A percentile compares a stretch with the other conserved stretches of the same genome.
Conservation (phyloP, 2,888 invertebrate species). For the Himalopsyche anomala region DNA sequence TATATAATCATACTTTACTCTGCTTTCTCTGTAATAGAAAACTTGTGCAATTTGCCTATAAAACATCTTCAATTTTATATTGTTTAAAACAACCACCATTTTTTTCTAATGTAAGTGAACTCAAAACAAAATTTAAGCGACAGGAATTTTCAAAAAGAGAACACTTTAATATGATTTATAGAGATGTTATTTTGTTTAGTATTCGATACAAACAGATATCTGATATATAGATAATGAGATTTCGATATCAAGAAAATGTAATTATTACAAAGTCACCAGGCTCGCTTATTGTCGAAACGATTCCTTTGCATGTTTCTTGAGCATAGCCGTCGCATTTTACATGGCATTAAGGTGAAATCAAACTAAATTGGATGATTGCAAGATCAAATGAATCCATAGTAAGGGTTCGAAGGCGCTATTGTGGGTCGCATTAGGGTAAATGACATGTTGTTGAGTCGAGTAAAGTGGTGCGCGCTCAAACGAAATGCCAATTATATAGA, state of each 20-base stretch:
- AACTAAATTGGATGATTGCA: slow-evolving; percentile 60
- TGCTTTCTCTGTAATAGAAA: too few species aligned
- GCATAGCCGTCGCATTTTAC: slow-evolving; percentile 22
- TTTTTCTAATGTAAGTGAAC: too few species aligned
- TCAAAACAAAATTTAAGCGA: too few species aligned
- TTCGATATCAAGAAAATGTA: not conserved
- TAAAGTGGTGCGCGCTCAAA: slow-evolving; percentile 49
- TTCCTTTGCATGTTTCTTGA: slow-evolving; percentile 40
- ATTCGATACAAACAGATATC: too few species aligned
- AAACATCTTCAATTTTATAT: too few species aligned
- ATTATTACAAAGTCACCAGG: not conserved
- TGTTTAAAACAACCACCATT: too few species aligned
- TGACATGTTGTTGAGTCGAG: slow-evolving; percentile 57
- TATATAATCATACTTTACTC: too few species aligned
- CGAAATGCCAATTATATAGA: slow-evolving; percentile 54
- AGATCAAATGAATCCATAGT: slow-evolving; percentile 56
- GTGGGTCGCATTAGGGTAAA: slow-evolving; percentile 55
- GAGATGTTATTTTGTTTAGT: too few species aligned
- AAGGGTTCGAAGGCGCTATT: slow-evolving; percentile 51
- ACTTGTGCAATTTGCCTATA: too few species aligned
- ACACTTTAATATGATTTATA: too few species aligned
- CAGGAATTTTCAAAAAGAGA: too few species aligned
- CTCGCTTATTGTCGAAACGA: slow-evolving; percentile 12
- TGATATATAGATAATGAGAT: too few species aligned
- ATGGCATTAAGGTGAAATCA: slow-evolving; percentile 57